Base-by-base conservation (phyloP, 2,113 vertebrate species). In the Heliornis fulica region DNA sequence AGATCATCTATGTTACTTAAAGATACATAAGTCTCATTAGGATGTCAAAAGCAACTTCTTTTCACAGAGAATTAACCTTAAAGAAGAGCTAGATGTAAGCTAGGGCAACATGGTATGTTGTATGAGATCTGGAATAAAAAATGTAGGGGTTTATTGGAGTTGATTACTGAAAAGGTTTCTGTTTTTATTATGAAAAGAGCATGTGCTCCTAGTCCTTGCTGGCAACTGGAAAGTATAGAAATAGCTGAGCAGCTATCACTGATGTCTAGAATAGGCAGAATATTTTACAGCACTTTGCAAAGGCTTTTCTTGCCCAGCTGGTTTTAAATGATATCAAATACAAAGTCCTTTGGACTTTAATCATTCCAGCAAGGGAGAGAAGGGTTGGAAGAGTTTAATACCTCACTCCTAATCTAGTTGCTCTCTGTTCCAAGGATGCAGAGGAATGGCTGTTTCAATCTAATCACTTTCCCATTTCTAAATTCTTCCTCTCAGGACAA, bases 301-400 rank as follows among this genome's bases (percentile, higher is more conserved):
- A 83, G 19, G 20, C 11, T 83, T 96, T 88, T 80, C 71, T 83
- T 90, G 54, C 54, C 63, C 75, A 95, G 46, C 59, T 82, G 85
- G 23, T 93, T 93, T 95, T 83, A 86, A 75, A 77, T 0, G 50
- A 95, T 92, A 91, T 40, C 48, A 90, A 75, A 84, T 77, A 93
- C 65, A 87, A 93, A 90, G 65, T 74, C 75, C 38, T 80, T 70
- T 74, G 50, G 61, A 77, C 90, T 92, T 90, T 6, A 69, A 66
- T 91, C 63, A 40, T 92, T 83, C 22, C 68, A 82, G 50, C 26
- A 94, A 93, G 90, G 54, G 28, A 90, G 40, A 82, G 75, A 61
- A 65, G 15, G 31, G 32, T 74, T 85, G 79, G 53, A 86, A 72
- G 53, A 61, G 15, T 60, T 95, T 83, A 85, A 79, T 61, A 82